Base-by-base conservation (phyloP, 2,888 invertebrate species). In the Cosmia trapezina region DNA sequence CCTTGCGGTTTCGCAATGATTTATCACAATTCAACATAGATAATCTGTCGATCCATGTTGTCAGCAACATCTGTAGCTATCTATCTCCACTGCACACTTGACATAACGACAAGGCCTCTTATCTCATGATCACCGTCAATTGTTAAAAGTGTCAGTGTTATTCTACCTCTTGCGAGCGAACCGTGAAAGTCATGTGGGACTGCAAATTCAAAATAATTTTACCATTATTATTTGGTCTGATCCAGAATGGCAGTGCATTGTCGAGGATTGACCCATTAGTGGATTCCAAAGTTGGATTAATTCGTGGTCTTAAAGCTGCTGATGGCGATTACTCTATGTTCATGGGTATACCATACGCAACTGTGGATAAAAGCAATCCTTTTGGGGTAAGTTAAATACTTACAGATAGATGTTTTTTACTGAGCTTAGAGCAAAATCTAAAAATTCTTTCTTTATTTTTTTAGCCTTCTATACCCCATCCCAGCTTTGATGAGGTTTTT, bases 281-380 rank as follows among this genome's bases (percentile, higher is more conserved):
- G 7, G 85, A 90, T n/a, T 88, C 92, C 0, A 88, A 88, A 67
- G 72, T 88, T 7, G 93, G 94, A 0, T 74, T 88, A 33, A 90
- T 94, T 49, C 85, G 91, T 51, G 94, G 94, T 3, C 65, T 92
- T 22, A 84, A 77, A 47, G 90, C 93, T 4, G 57, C 88, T 0
- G 91, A 93, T 83, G 93, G 93, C 0, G 86, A 88, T 56, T 91
- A 92, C 72, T 86, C 90, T 8, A 92, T 92, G 91, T 94, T 92
- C 61, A 84, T 93, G 85, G 94, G 93, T 11, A 93, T 94, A 85
- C 94, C 93, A 0, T 94, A 92, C 47, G 94, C 90, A 17, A 87
- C 80, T 22, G 89, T 94, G 1, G 81, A 93, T 59, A 73, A 70
- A 45, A 78, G 51, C 19, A 92, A 93, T 82, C 93, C 93, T 43